Percentiles rank a stretch among this genome's conserved stretches.
Evolutionary conservation across 2,888 invertebrate species (phyloP).

Genomic region (Lissonota sp.): DNA sequence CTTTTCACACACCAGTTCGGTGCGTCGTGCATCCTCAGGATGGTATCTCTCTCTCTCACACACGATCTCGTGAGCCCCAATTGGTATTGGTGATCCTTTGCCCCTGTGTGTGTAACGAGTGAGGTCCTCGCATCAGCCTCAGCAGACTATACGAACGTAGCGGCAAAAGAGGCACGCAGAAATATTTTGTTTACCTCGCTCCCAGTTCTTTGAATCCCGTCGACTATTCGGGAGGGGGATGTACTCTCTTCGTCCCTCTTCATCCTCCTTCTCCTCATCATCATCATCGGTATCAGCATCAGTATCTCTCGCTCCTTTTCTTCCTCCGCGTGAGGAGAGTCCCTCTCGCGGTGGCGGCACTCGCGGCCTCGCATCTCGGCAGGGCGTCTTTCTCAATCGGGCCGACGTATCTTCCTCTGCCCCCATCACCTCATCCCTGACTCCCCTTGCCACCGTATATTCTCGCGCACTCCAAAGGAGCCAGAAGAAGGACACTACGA

Average conservation of each 20-base stretch:
- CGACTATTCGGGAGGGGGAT: constrained; percentile 66
- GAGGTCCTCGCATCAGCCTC: constrained; percentile 23
- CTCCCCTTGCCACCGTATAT: constrained; percentile 30
- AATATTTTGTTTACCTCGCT: constrained; percentile 83
- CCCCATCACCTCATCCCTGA: constrained; percentile 33
- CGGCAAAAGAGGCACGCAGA: constrained; percentile 69
- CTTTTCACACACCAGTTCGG: neutral
- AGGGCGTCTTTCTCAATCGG: constrained; percentile 74
- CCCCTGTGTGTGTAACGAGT: neutral
- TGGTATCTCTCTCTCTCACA: neutral
- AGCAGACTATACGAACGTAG: constrained; percentile 36
- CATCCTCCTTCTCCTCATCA: constrained; percentile 22
- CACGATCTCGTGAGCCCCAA: too few relatives aligned
- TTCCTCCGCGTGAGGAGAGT: constrained; percentile 5
- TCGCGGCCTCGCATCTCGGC: constrained; percentile 70
- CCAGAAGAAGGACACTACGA: constrained; percentile 26
- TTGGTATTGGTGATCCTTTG: neutral
- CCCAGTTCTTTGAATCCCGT: constrained; percentile 82
- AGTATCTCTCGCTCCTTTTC: constrained; percentile 38
- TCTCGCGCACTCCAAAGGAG: constrained; percentile 5
- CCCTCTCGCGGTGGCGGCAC: constrained; percentile 64
- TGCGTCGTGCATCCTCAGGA: neutral
- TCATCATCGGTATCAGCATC: neutral
- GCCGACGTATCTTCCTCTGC: constrained; percentile 63
- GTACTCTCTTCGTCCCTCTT: constrained; percentile 22